Evolutionary conservation across 2,797 vertebrate genomes (phyloP), one percentile per base, ranked within the genome.

Genomic region (Leptoclinus maculatus): DNA sequence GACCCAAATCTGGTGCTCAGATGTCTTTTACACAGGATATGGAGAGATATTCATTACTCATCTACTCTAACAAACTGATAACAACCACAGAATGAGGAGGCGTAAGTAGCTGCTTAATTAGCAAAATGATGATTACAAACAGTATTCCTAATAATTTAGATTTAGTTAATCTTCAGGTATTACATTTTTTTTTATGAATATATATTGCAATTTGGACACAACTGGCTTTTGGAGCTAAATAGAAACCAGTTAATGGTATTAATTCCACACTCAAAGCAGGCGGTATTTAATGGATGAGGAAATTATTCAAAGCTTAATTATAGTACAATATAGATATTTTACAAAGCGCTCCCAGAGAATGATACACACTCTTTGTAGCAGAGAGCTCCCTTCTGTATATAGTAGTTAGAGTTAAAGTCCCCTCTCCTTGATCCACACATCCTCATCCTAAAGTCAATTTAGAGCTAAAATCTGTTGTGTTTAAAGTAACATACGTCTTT

Each of bases 231-330:
- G 21, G 11, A 29, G 70, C 29, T 80, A 72, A 66, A 77, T 76
- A 65, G 62, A 71, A 51, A 32, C 13, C 11, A 60, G 53, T 76
- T 74, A 74, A 79, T 84, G 14, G 34, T 57, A 78, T 87, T 84
- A 74, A 74, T 49, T 51, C 2, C 58, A 56, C 14, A 17, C 67
- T 32, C 53, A 21, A 69, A 84, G 58, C 63, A 38, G 34, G 16
- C 54, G 67, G n/a, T 64, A 56, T 74, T 81, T 79, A 77, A 73
- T 64, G 25, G 45, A 45, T 49, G 23, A 79, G 38, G 67, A 79
- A 84, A 84, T 70, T n/a, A 70, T 74, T 69, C 78, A 78, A 74
- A 53, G 47, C 59, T 54, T 74, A 65, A 81, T 87, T 78, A 77
- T 54, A 66, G 83, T 49, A 65, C 27, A 78, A 62, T 63, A 41